Evolutionary conservation across 2,797 vertebrate genomes (phyloP), one percentile per base, ranked within the genome.

Genomic region (Crocidura indochinensis): DNA sequence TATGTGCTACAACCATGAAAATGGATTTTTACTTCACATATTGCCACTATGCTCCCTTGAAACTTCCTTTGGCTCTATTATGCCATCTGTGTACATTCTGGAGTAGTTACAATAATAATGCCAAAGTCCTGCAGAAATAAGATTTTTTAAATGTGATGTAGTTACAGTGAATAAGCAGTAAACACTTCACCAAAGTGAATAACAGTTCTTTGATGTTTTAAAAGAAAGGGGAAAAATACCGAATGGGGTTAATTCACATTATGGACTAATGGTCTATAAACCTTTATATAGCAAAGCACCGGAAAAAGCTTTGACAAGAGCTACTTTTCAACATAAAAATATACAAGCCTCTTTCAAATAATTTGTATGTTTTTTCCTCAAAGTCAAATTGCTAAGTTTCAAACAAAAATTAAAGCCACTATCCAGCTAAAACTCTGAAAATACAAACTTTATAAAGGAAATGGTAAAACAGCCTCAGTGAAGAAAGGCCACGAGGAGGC

Each of bases 211-310:
- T 84, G 90, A 77, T 85, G 84, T 96, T 95, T 95, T 94, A 93
- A 95, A 93, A 94, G 71, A 88, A 94, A 84, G 85, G 65, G 56
- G 77, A 95, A 94, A 96, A 95, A 88, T 92, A 95, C 86, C 96
- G 95, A 96, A 96, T 94, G 82, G 94, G 95, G 95, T 96, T 95
- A 96, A 96, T 95, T 95, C 91, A 95, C 90, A 80, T 96, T 95
- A 96, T 53, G 78, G 96, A 94, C 96, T 95, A 95, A 96, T 94
- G 90, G 94, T 51, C 96, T 92, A 19, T 90, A 96, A 94, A 95
- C 90, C 84, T 94, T 94, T 27, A 0, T 92, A 88, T 97, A 91
- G 96, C 88, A 83, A 92, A 93, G 83, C 77, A 84, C n/a, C 86
- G 85, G 84, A 93, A 95, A 97, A 95, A 88, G 88, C 96, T 96